Evolutionary conservation across 2,888 invertebrate genomes (phyloP).

Genomic region (Hermodice carunculata): DNA sequence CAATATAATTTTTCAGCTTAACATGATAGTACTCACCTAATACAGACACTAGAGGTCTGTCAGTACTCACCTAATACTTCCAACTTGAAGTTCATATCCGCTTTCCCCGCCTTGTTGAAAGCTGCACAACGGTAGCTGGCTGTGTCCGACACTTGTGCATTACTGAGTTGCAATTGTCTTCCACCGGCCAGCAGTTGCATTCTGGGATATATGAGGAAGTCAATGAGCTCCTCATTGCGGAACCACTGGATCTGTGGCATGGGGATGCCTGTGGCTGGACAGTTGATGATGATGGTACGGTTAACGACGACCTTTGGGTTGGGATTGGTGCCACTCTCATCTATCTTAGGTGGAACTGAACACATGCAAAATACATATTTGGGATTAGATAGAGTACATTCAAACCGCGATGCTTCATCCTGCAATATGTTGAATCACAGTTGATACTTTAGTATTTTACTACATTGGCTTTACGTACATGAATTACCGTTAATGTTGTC

Average conservation of each 20-base stretch:
- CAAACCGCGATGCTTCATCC: no score
- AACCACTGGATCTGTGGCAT: conserved; percentile 63
- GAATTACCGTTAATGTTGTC: no score
- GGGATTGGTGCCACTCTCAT: conserved; percentile 41
- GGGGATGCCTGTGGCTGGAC: conserved; percentile 65
- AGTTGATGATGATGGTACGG: conserved; percentile 58
- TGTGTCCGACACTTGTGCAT: conserved; percentile 54
- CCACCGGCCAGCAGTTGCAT: conserved; percentile 54
- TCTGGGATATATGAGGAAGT: neutral
- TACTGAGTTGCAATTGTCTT: conserved; percentile 54
- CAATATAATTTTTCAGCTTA: no score
- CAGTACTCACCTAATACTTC: conserved; percentile 43
- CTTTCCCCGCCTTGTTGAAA: conserved; percentile 70
- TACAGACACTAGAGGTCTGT: no score
- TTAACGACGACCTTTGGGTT: conserved; percentile 58
- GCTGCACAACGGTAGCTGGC: conserved; percentile 69
- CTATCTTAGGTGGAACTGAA: conserved; percentile 62
- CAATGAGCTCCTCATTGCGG: conserved; percentile 48
- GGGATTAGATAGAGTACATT: no score
- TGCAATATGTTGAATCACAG: no score
- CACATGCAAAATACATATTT: no score
- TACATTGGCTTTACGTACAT: no score
- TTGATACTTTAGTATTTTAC: no score
- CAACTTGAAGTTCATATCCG: conserved; percentile 56
- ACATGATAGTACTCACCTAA: no score